A percentile compares a stretch with the other conserved stretches of the same genome.
Conservation (phyloP, 2,113 vertebrate genomes). For the Zapornia atra region DNA sequence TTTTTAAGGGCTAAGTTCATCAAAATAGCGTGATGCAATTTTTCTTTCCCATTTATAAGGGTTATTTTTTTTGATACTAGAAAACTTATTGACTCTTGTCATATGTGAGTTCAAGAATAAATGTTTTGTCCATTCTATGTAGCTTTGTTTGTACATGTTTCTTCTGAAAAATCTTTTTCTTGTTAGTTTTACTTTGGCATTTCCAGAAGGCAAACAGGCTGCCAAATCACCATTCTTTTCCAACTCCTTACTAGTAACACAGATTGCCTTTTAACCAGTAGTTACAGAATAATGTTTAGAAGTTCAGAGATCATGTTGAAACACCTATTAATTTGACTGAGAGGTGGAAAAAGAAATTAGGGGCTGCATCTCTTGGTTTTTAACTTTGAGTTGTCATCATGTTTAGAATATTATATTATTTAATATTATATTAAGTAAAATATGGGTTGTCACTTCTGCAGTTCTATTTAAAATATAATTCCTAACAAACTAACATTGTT, state of each 20-base stretch:
- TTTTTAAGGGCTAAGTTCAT: neutral
- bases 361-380: neutral
- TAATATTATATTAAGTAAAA: constrained; percentile 20
- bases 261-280: neutral
- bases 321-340: constrained; percentile 48
- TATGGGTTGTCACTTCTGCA: neutral
- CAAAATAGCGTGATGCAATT: neutral
- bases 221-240: constrained; percentile 11
- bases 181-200: neutral
- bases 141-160: neutral
- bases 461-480: constrained; percentile 39
- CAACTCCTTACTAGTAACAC: neutral
- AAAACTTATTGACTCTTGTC: neutral
- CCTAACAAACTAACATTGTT: constrained; percentile 11
- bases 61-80: neutral
- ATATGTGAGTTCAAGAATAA: neutral
- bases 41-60: neutral
- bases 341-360: neutral
- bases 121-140: neutral
- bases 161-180: neutral
- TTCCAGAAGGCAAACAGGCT: neutral
- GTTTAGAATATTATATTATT: constrained; percentile 30
- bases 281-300: constrained; percentile 15
- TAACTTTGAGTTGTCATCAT: constrained; percentile 27
- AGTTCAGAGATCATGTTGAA: constrained; percentile 54